Base-by-base conservation (phyloP, 2,888 invertebrate species). In the Fissipunctia ypsillon region DNA sequence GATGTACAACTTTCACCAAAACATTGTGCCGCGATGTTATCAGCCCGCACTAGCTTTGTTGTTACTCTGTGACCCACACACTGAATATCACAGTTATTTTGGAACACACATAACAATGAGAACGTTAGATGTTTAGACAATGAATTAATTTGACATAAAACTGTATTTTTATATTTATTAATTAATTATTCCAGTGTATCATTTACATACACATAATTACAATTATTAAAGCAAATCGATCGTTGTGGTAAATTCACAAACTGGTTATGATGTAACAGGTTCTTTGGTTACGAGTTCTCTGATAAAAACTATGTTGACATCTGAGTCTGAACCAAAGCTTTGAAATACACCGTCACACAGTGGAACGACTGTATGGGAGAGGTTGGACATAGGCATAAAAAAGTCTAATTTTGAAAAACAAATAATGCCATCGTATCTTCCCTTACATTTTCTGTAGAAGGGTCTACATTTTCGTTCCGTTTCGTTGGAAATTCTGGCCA, bases 1-100 rank as follows among this genome's bases (percentile, higher is more conserved):
- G 94, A 94, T 94, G 93, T 90, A 90, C 92, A 93, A 95, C 95
- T 95, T 96, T 95, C 95, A 95, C 95, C 95, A 88, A 94, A 94
- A 92, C 90, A 88, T 86, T 88, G 90, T 89, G 88, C 83, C 87
- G 88, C 88, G 87, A 88, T 88, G 68, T 78, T 84, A 87, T 87
- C 87, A 80, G 69, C 50, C 65, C 57, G 69, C 69, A 66, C 73
- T 61, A 77, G 78, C 79, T 86, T 83, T 86, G 76, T 80, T 83
- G 56, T 72, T 71, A 68, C 63, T 80, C 67, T 80, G 64, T 83
- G 69, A 83, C 80, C 80, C 69, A 83, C 75, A 75, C 83, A 78
- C 54, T 64, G 59, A 84, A 80, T 61, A 73, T 73, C 75, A 83
- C 84, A 76, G 76, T 76, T 82, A 82, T 76, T 76, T 70, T 84